Percentiles rank a stretch among this genome's conserved stretches.
Conservation (phyloP, 2,888 invertebrate genomes). For the Drosophila mimetica region DNA sequence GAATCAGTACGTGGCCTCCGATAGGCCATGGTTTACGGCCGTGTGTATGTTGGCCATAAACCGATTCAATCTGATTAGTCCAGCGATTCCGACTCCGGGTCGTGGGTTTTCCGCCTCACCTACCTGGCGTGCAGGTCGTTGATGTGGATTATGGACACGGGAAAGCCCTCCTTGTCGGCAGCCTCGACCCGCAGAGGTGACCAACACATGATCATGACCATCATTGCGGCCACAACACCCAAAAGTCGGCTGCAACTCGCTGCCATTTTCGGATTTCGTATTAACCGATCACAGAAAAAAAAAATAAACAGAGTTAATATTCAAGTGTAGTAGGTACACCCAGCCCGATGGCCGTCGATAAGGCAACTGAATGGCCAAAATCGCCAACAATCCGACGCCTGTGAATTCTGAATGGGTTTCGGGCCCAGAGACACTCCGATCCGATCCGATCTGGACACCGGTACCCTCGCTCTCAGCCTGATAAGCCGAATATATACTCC, state of each 20-base stretch:
- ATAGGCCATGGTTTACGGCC: slow-evolving; percentile 22
- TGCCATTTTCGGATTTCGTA: slow-evolving; percentile 1
- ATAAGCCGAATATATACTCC: slow-evolving; percentile 5
- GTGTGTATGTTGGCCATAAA: slow-evolving; percentile 18
- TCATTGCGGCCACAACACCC: not conserved
- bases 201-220: not conserved
- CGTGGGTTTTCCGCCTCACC: not conserved
- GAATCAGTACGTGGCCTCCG: slow-evolving; percentile 19
- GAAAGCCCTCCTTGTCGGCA: slow-evolving; percentile 71
- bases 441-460: slow-evolving; percentile 13
- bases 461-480: not conserved
- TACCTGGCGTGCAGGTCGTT: slow-evolving; percentile 84
- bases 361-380: slow-evolving; percentile 50
- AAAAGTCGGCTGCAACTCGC: not conserved
- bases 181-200: slow-evolving; percentile 14
- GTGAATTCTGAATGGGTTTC: slow-evolving; percentile 24
- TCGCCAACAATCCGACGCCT: slow-evolving; percentile 7
- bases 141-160: slow-evolving; percentile 83
- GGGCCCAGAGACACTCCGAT: slow-evolving; percentile 8
- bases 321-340: slow-evolving; percentile 20
- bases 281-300: not conserved
- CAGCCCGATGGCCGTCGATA: slow-evolving; percentile 43
- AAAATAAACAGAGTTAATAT: not conserved
- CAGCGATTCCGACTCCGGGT: not conserved
- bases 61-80: slow-evolving; percentile 11